Conservation (phyloP, 2,888 invertebrate genomes). For the Metalampra italica region DNA sequence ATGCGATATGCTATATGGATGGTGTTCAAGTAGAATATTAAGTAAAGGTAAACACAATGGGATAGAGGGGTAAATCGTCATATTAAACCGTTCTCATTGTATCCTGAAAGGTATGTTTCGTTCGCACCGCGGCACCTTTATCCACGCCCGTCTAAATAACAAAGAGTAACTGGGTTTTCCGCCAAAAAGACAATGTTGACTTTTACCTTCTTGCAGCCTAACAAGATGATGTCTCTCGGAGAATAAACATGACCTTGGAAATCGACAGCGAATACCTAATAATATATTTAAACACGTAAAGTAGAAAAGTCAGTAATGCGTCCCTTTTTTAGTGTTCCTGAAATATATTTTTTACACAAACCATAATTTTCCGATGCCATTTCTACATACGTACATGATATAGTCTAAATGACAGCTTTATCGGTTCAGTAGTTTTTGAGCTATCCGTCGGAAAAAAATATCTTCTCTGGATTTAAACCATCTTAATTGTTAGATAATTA, state of each 20-base stretch:
- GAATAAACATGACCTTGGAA: neutral
- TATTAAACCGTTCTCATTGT: conserved; percentile 55
- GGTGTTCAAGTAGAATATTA: neutral
- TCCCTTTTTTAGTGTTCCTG: no score
- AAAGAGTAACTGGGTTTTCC: conserved; percentile 4
- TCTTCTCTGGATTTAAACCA: no score
- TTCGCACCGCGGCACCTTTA: conserved; percentile 60
- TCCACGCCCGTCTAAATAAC: conserved; percentile 1
- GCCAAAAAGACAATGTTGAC: neutral
- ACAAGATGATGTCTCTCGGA: neutral
- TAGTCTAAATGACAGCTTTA: no score
- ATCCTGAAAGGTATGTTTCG: conserved; percentile 57
- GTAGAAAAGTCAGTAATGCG: no score
- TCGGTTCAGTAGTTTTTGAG: no score
- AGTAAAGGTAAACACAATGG: conserved; percentile 24
- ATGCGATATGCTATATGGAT: conserved; percentile 1
- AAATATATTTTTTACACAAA: no score
- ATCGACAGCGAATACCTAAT: no score
- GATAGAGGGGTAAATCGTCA: conserved; percentile 52
- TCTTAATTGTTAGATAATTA: no score
- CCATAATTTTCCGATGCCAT: no score
- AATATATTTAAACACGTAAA: no score
- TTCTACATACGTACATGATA: no score
- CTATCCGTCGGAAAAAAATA: no score
- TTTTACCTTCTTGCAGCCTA: neutral